These are phyloP conservation scores for Lepidostoma basale DNA, from an alignment of 1,140 invertebrate species.

Conservation along the genomic window DNA sequence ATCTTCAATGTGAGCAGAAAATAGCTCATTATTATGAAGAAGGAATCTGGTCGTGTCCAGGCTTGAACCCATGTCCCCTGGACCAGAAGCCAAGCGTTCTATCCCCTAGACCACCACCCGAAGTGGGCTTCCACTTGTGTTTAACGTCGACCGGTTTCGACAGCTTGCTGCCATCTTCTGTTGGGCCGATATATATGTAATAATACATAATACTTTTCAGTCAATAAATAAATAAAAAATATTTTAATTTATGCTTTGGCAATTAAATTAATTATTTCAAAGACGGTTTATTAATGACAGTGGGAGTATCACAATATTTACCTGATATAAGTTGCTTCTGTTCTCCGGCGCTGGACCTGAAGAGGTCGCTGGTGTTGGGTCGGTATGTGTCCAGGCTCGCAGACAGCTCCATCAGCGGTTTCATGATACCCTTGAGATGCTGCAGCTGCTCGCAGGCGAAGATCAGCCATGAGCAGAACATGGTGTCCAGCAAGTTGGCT, in stretches of 20 bases:
- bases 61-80: too few species aligned
- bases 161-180: too few species aligned
- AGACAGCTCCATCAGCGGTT: conserved; percentile 82
- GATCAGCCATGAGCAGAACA: conserved; percentile 83
- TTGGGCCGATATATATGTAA: too few species aligned
- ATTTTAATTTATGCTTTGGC: neutral
- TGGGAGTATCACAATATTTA: neutral
- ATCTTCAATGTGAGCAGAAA: too few species aligned
- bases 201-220: neutral
- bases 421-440: conserved; percentile 84
- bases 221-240: neutral
- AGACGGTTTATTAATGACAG: neutral
- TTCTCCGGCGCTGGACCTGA: conserved; percentile 66
- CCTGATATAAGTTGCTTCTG: conserved; percentile 50
- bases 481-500: conserved; percentile 73
- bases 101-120: too few species aligned
- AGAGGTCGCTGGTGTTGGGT: conserved; percentile 78
- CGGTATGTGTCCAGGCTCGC: conserved; percentile 79
- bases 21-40: too few species aligned
- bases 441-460: conserved; percentile 84
- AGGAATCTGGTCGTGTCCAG: too few species aligned
- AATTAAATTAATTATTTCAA: neutral
- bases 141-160: too few species aligned
- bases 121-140: too few species aligned
- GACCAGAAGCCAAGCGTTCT: too few species aligned